Conservation (phyloP, 2,888 invertebrate genomes). For the Drosophila crucigera region DNA sequence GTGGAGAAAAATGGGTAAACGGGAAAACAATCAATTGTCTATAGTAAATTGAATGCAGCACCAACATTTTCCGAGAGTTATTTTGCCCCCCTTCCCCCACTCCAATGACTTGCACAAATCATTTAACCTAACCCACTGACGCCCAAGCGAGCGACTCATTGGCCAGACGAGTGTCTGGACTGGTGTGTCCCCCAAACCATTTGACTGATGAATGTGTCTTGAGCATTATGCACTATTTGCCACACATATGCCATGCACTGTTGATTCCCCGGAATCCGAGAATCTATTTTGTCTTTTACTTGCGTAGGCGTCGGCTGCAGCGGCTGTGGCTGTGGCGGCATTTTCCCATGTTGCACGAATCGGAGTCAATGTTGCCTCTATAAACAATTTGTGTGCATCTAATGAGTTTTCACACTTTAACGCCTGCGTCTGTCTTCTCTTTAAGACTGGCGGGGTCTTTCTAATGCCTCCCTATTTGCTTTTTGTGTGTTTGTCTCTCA, state of each 20-base stretch:
- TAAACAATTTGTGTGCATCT: constrained; percentile 74
- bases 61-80: constrained; percentile 33
- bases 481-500: constrained; percentile 40
- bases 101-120: constrained; percentile 52
- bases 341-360: constrained; percentile 17
- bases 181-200: constrained; percentile 36
- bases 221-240: constrained; percentile 21
- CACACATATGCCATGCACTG: constrained; percentile 12
- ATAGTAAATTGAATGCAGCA: constrained; percentile 68
- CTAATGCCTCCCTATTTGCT: constrained; percentile 14
- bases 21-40: constrained; percentile 70
- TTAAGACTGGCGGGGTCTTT: constrained; percentile 15
- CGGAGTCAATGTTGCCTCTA: constrained; percentile 37
- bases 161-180: constrained; percentile 59
- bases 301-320: constrained; percentile 49
- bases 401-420: constrained; percentile 76
- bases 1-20: constrained; percentile 11
- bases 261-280: constrained; percentile 26
- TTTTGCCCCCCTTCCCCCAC: neutral
- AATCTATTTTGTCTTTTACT: constrained; percentile 15
- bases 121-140: constrained; percentile 49
- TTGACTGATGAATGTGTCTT: constrained; percentile 48
- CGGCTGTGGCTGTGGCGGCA: neutral
- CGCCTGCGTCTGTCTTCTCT: constrained; percentile 44
- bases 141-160: constrained; percentile 46